Conservation (phyloP, 2,888 invertebrate genomes). For the Polyommatus iphigenia region DNA sequence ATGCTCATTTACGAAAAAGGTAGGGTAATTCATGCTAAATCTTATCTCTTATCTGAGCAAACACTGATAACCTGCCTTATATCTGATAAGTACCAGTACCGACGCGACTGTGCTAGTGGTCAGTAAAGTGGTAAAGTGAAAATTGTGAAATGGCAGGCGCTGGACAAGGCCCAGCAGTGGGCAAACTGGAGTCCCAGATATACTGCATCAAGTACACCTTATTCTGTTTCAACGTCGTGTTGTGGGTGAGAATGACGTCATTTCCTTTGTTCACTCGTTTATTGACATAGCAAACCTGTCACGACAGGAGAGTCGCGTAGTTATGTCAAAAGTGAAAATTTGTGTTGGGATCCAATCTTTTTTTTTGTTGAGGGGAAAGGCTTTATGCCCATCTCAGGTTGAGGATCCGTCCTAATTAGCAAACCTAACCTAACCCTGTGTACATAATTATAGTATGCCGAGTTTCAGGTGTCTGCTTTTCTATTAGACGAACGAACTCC, state of each 20-base stretch:
- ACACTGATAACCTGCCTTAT: slow-evolving; percentile 73
- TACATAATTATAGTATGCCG: too few species aligned
- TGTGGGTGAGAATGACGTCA: slow-evolving; percentile 83
- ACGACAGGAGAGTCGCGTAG: too few species aligned
- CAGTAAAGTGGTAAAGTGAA: slow-evolving; percentile 49
- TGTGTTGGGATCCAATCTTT: too few species aligned
- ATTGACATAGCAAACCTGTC: background rate
- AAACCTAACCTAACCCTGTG: too few species aligned
- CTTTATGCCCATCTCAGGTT: too few species aligned
- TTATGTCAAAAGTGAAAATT: too few species aligned
- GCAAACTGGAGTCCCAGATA: slow-evolving; percentile 87
- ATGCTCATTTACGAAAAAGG: slow-evolving; percentile 49
- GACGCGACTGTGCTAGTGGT: slow-evolving; percentile 57
- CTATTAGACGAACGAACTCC: too few species aligned
- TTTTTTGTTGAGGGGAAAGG: too few species aligned
- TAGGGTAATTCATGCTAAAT: slow-evolving; percentile 65
- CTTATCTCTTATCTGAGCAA: slow-evolving; percentile 71
- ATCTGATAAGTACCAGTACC: slow-evolving; percentile 68
- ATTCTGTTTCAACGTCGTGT: slow-evolving; percentile 88
- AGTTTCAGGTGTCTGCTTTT: too few species aligned
- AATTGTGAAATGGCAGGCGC: slow-evolving; percentile 78
- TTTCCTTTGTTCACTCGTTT: background rate
- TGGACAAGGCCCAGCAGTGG: slow-evolving; percentile 75
- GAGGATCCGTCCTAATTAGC: too few species aligned
- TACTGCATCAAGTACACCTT: slow-evolving; percentile 90